A percentile compares a stretch with the other conserved stretches of the same genome.
Conservation (phyloP, 1,140 invertebrate species). For the Hyphantria cunea region DNA sequence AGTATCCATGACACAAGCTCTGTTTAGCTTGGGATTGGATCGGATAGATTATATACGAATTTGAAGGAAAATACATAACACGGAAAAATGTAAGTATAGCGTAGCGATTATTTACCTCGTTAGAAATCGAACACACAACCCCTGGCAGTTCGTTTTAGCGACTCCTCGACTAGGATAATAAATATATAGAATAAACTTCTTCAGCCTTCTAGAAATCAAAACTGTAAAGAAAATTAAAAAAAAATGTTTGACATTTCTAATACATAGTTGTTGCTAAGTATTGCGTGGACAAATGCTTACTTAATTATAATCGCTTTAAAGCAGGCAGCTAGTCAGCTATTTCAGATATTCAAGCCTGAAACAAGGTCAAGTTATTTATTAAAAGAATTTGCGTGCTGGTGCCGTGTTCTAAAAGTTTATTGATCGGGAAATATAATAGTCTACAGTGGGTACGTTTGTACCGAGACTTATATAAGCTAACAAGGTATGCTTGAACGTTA, state of each 20-base stretch:
- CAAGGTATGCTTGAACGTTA: neutral
- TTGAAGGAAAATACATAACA: no score
- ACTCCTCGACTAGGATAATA: no score
- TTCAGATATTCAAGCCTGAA: slow-evolving; percentile 14
- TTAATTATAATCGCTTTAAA: neutral
- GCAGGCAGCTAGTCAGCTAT: slow-evolving; percentile 2
- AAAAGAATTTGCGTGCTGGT: slow-evolving; percentile 14
- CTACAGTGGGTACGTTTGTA: neutral
- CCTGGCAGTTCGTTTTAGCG: no score
- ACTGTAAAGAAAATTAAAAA: no score
- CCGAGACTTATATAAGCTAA: slow-evolving; percentile 8
- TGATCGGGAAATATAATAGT: slow-evolving; percentile 16
- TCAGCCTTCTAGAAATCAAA: no score
- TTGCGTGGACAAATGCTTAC: neutral
- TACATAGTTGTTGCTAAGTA: slow-evolving; percentile 2
- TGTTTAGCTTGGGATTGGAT: no score
- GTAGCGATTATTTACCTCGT: no score
- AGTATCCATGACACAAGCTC: no score
- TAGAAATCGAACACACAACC: no score
- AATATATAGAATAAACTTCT: no score
- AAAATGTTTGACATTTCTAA: neutral
- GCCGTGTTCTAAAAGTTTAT: slow-evolving; percentile 12
- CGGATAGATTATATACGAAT: no score
- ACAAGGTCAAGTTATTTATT: slow-evolving; percentile 23
- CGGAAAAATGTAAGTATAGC: no score